A percentile compares a stretch with the other conserved stretches of the same genome.
Evolutionary conservation across 2,113 vertebrate species (phyloP).

Genomic region (Rhegmatorhina hoffmannsi): DNA sequence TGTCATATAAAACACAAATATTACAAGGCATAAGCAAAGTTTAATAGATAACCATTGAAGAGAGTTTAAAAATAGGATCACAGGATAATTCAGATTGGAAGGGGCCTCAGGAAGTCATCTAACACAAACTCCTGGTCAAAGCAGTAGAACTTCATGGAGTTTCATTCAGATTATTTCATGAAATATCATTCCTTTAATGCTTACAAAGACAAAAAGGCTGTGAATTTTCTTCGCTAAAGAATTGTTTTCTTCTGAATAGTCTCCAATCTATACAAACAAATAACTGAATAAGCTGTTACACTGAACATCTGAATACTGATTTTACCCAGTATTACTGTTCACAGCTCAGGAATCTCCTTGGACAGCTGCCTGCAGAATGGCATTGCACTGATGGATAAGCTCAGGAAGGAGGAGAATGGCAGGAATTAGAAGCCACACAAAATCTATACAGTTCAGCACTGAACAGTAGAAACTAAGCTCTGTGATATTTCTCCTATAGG

Average conservation of each 20-base stretch:
- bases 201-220: background rate
- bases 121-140: background rate
- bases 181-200: background rate
- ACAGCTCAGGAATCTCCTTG: background rate
- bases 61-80: background rate
- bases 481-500: background rate
- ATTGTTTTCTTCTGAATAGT: background rate
- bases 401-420: background rate
- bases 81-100: background rate
- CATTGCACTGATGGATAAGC: background rate
- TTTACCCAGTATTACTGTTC: background rate
- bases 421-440: background rate
- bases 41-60: background rate
- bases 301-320: background rate
- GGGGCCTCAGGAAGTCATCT: background rate
- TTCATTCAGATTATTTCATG: background rate
- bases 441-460: background rate
- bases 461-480: background rate
- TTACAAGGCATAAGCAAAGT: background rate
- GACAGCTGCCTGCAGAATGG: background rate
- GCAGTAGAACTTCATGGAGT: background rate
- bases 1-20: background rate
- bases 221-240: background rate
- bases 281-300: background rate
- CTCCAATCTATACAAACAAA: background rate